These are phyloP conservation scores for Macrotrachela quadricornifera DNA, from an alignment of 1,140 invertebrate species.

Conservation along the genomic window DNA sequence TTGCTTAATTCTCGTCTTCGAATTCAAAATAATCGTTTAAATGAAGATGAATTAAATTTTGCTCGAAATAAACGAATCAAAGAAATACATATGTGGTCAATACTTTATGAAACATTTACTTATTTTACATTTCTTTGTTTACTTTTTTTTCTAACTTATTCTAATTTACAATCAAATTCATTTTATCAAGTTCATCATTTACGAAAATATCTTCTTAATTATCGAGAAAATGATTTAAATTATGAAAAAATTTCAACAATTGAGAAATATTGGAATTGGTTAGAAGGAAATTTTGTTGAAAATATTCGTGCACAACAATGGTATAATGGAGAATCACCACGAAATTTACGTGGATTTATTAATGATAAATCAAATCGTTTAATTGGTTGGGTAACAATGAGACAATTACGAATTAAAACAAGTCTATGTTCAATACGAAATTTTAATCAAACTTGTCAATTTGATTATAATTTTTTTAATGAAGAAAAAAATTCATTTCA, in stretches of 20 bases:
- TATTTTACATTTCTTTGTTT: too few relatives aligned
- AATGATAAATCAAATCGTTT: slow-evolving; percentile 33
- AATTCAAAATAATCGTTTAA: too few relatives aligned
- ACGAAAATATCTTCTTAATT: too few relatives aligned
- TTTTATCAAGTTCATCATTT: too few relatives aligned
- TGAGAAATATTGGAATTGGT: slow-evolving; percentile 32
- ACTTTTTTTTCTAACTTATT: too few relatives aligned
- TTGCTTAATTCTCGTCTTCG: too few relatives aligned
- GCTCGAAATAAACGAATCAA: too few relatives aligned
- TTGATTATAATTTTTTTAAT: slow-evolving; percentile 23
- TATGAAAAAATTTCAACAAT: slow-evolving; percentile 16
- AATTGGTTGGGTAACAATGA: slow-evolving; percentile 35
- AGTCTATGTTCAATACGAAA: slow-evolving; percentile 10
- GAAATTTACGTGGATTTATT: slow-evolving; percentile 33
- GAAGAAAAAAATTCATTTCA: slow-evolving; percentile 24
- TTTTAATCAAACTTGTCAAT: slow-evolving; percentile 18
- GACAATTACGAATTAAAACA: slow-evolving; percentile 28
- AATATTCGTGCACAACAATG: slow-evolving; percentile 28
- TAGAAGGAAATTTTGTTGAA: slow-evolving; percentile 25
- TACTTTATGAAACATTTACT: too few relatives aligned
- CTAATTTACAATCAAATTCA: too few relatives aligned
- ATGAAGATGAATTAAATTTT: too few relatives aligned
- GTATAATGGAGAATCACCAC: slow-evolving; percentile 33
- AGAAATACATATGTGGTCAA: too few relatives aligned
- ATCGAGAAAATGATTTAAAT: too few relatives aligned